phyloP scores from a whole-genome alignment of 2,888 invertebrate genomes.

The Luffia ferchaultella region DNA sequence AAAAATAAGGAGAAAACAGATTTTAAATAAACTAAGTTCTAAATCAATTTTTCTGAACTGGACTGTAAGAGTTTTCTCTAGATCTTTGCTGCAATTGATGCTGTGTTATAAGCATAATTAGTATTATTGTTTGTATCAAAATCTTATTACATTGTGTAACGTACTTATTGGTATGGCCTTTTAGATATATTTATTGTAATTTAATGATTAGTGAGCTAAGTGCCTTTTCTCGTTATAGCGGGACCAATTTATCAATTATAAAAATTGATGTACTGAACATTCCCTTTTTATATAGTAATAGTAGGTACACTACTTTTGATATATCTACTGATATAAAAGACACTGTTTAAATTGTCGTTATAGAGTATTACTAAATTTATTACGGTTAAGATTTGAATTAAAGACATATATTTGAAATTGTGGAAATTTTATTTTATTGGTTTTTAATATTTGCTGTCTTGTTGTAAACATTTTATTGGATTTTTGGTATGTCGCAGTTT shows the following conservation, averaged over 20 bases:
- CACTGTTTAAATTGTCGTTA: constrained; percentile 41
- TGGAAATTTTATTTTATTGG: background rate
- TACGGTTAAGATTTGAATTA: background rate
- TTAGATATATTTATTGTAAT: constrained; percentile 17
- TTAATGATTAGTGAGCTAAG: constrained; percentile 25
- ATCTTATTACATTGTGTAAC: background rate
- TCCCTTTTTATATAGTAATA: constrained; percentile 26
- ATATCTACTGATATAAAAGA: constrained; percentile 41
- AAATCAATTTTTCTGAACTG: too few relatives aligned
- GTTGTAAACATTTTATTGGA: too few relatives aligned
- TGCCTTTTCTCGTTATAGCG: constrained; percentile 38
- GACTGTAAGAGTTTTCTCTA: too few relatives aligned
- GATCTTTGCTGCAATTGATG: too few relatives aligned
- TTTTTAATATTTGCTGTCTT: too few relatives aligned
- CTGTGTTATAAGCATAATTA: too few relatives aligned
- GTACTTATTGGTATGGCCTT: constrained; percentile 6
- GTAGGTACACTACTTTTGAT: constrained; percentile 28
- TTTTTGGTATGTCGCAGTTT: too few relatives aligned
- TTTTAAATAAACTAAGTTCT: too few relatives aligned
- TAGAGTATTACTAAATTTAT: constrained; percentile 42
- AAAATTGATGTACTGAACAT: constrained; percentile 53
- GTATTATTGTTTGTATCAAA: too few relatives aligned
- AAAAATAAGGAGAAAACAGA: too few relatives aligned
- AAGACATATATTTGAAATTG: background rate
- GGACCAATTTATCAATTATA: constrained; percentile 44